Evolutionary conservation across 37 sponge, comb jelly and placozoan genomes (phyloP), one percentile per base, ranked within the genome.

Genomic region (Spongilla lacustris): DNA sequence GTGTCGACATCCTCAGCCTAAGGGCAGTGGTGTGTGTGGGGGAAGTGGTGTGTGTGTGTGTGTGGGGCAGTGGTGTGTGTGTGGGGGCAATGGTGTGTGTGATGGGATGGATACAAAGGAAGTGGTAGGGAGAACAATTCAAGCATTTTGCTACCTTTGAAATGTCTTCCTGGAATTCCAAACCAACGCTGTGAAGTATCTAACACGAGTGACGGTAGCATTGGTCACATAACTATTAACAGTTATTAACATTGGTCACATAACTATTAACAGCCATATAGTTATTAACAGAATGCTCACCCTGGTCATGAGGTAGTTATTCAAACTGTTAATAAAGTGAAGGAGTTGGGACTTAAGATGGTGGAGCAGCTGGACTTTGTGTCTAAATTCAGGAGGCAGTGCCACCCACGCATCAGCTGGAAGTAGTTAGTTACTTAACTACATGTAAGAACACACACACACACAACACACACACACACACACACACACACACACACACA

Each of bases 131-230:
- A 58, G 58, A 14, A 17, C 19, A 6, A 17, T 17, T 1, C 58
- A 10, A 14, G 14, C 58, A 58, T 14, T 14, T 58, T 19, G 21
- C 21, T 17, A 58, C 58, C 58, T 58, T 58, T 14, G 58, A 8
- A 14, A 58, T 58, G 19, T 25, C 31, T 35, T 69, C 14, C 31
- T 75, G 81, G 77, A 92, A 88, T 76, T 92, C 84, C 50, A 84
- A 49, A 11, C 92, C 88, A 11, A 80, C 73, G 71, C 89, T 87
- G 84, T 92, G 88, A 37, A 92, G 81, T 19, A 92, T 87, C 92
- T 92, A 41, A 6, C 41, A 41, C 41, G 41, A n/a, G n/a, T 6
- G 6, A 41, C 3, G 41, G 41, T 41, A 9, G 66, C 2, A 68
- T 69, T 37, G 35, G 2, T 13, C 58, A 41, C 26, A 77, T 28